Evolutionary conservation across 2,888 invertebrate species (phyloP).

Genomic region (Oegoconia quadripuncta): DNA sequence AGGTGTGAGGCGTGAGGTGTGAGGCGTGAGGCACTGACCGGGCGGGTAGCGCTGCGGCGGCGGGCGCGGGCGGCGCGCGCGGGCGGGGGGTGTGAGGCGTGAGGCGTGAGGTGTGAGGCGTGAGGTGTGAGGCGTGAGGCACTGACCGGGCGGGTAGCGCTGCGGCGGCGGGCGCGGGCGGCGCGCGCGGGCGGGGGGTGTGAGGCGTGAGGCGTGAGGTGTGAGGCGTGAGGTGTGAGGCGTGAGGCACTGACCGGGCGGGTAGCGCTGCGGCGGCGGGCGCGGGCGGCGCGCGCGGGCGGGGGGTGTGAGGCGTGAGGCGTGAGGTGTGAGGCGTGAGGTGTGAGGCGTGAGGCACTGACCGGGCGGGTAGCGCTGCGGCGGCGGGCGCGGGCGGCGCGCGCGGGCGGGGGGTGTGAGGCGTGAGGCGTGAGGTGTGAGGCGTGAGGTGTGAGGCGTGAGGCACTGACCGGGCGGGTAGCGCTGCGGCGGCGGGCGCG

Average conservation of each 20-base stretch:
- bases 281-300: no score
- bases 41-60: no score
- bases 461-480: no score
- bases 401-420: slow-evolving; percentile 44
- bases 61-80: slow-evolving; percentile 32
- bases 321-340: slow-evolving; percentile 47
- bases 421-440: no score
- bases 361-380: no score
- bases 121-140: slow-evolving; percentile 50
- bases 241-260: no score
- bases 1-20: no score
- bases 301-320: slow-evolving; percentile 27
- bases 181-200: slow-evolving; percentile 36
- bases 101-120: slow-evolving; percentile 7
- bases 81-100: no score
- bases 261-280: no score
- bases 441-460: slow-evolving; percentile 16
- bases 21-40: slow-evolving; percentile 18
- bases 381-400: slow-evolving; percentile 47
- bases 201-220: slow-evolving; percentile 24
- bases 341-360: slow-evolving; percentile 22
- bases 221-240: slow-evolving; percentile 37
- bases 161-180: slow-evolving; percentile 48
- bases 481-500: no score
- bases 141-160: no score